These are phyloP conservation scores for Ia io DNA, from an alignment of 2,113 vertebrate genomes.

Conservation along the genomic window DNA sequence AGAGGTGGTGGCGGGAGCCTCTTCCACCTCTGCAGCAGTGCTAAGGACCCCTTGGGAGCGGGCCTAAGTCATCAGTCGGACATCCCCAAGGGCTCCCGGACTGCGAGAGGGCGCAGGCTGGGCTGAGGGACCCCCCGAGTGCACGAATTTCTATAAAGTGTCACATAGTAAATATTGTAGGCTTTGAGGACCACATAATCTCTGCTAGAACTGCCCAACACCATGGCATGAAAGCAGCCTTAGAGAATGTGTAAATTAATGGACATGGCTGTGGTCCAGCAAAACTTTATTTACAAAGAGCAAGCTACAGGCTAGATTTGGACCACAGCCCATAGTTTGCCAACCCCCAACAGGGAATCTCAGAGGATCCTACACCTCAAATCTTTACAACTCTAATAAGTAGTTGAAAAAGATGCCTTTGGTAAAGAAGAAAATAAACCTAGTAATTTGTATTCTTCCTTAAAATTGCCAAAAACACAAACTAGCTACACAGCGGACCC, in stretches of 20 bases:
- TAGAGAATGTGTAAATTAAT: not conserved
- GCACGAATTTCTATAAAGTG: not conserved
- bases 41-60: too few species aligned
- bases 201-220: not conserved
- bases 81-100: too few species aligned
- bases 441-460: not conserved
- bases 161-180: not conserved
- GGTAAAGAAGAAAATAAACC: not conserved
- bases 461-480: not conserved
- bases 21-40: too few species aligned
- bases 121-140: too few species aligned
- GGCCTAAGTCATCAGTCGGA: too few species aligned
- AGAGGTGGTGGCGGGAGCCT: too few species aligned
- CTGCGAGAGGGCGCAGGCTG: too few species aligned
- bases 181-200: not conserved
- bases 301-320: not conserved
- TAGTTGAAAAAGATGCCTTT: not conserved
- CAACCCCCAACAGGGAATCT: not conserved
- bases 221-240: not conserved
- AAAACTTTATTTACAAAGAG: not conserved
- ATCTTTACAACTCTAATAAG: not conserved
- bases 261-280: not conserved
- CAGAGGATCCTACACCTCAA: not conserved
- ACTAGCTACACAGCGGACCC: not conserved
- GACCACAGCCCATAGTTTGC: not conserved